These are phyloP conservation scores for Dascillus cervinus DNA, from an alignment of 2,888 invertebrate genomes.

Conservation along the genomic window DNA sequence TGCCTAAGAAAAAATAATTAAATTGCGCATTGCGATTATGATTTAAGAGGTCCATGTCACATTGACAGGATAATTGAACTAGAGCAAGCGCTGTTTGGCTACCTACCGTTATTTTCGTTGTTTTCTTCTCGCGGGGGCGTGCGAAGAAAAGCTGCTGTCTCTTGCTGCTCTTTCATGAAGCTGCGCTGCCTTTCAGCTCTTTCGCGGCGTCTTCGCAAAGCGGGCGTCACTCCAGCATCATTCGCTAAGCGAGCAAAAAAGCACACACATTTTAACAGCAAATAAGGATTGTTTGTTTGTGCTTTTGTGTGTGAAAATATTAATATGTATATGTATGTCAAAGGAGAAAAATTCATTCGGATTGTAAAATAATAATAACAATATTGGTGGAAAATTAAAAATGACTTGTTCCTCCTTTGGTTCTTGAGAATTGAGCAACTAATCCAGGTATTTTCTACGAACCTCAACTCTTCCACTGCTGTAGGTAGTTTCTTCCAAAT, in stretches of 20 bases:
- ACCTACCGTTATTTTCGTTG: constrained; percentile 34
- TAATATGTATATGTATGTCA: too few species aligned
- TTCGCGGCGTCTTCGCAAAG: constrained; percentile 70
- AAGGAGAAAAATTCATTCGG: too few species aligned
- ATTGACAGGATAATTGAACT: neutral
- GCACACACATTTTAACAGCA: constrained; percentile 3
- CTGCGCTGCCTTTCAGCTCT: constrained; percentile 78
- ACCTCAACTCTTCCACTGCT: too few species aligned
- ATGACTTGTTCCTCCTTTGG: too few species aligned
- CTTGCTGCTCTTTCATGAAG: constrained; percentile 75
- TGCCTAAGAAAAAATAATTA: constrained; percentile 41
- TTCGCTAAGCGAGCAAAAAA: constrained; percentile 34
- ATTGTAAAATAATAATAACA: too few species aligned
- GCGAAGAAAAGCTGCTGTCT: constrained; percentile 50
- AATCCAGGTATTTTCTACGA: too few species aligned
- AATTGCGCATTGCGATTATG: constrained; percentile 2
- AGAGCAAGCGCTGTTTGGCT: constrained; percentile 1
- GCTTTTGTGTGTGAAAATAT: too few species aligned
- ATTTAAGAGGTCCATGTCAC: too few species aligned
- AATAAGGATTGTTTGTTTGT: too few species aligned
- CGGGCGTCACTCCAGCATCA: constrained; percentile 73
- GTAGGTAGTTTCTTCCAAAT: too few species aligned
- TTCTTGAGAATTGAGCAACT: too few species aligned
- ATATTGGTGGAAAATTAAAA: too few species aligned
- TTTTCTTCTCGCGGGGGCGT: constrained; percentile 29